A percentile compares a stretch with the other conserved stretches of the same genome.
Evolutionary conservation across 2,113 vertebrate genomes (phyloP).

Genomic region (Albula goreensis): DNA sequence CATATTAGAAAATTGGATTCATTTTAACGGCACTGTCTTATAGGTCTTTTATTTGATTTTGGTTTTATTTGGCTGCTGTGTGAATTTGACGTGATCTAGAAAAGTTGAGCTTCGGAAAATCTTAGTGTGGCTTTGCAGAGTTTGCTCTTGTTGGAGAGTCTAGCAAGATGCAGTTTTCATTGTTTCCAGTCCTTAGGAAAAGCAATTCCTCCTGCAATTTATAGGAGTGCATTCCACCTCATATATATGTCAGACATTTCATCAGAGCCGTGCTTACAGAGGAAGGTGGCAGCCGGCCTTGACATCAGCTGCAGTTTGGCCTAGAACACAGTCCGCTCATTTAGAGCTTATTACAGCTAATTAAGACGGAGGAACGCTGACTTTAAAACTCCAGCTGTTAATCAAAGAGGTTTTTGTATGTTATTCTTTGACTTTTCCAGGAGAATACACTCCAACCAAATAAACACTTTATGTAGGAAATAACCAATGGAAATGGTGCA

Average conservation of each 20-base stretch:
- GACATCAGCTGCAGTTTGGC: conserved; percentile 59
- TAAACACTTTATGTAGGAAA: background rate
- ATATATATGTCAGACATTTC: conserved; percentile 98
- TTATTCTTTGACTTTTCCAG: background rate
- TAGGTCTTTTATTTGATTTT: background rate
- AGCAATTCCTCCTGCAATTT: conserved; percentile 89
- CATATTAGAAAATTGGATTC: background rate
- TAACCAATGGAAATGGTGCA: background rate
- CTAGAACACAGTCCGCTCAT: conserved; percentile 44
- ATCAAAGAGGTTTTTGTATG: conserved; percentile 1
- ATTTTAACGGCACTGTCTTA: background rate
- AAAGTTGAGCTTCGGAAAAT: background rate
- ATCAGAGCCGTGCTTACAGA: conserved; percentile 79
- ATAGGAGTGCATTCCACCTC: conserved; percentile 91
- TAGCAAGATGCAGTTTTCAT: conserved; percentile 60
- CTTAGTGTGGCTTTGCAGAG: background rate
- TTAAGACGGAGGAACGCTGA: background rate
- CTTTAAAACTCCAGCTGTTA: background rate
- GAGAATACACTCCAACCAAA: background rate
- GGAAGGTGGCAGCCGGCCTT: conserved; percentile 83
- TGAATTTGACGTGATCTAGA: background rate
- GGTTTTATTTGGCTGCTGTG: background rate
- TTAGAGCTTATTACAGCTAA: conserved; percentile 23
- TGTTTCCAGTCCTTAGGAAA: conserved; percentile 84
- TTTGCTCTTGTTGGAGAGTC: background rate